Evolutionary conservation across 2,797 vertebrate genomes (phyloP).

Genomic region (Phataginus tricuspis): DNA sequence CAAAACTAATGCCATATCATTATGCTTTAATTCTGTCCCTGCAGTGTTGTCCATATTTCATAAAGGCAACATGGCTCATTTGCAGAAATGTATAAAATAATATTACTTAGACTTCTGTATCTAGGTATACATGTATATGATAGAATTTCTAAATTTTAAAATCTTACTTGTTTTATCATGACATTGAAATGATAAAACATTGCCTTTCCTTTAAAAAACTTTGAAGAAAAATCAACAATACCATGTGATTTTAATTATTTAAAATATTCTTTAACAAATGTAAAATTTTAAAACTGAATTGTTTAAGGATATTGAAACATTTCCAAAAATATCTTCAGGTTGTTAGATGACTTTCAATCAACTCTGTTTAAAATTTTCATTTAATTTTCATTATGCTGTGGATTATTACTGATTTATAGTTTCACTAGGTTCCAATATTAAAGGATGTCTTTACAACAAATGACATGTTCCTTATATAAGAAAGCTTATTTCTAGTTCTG

Average conservation of each 20-base stretch:
- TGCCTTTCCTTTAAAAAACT: not conserved
- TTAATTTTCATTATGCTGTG: constrained; percentile 69
- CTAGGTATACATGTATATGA: not conserved
- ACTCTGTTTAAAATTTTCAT: constrained; percentile 61
- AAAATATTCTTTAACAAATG: not conserved
- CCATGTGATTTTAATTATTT: not conserved
- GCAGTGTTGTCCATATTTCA: not conserved
- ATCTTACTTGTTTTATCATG: constrained; percentile 5
- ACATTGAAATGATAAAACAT: constrained; percentile 44
- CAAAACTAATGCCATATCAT: not conserved
- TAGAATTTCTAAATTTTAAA: not conserved
- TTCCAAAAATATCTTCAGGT: not conserved
- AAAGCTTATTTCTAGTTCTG: constrained; percentile 68
- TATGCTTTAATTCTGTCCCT: not conserved
- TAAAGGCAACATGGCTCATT: not conserved
- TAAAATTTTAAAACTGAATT: constrained; percentile 32
- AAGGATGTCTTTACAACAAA: constrained; percentile 75
- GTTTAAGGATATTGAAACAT: constrained; percentile 51
- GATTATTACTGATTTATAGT: constrained; percentile 77
- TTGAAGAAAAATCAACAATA: not conserved
- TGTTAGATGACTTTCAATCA: constrained; percentile 61
- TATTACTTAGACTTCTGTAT: not conserved
- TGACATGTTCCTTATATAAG: constrained; percentile 70
- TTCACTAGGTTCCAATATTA: constrained; percentile 78
- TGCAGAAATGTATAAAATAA: not conserved